A percentile compares a stretch with the other conserved stretches of the same genome.
phyloP scores from a whole-genome alignment of 2,797 vertebrate genomes.

The Dicrostonyx torquatus region DNA sequence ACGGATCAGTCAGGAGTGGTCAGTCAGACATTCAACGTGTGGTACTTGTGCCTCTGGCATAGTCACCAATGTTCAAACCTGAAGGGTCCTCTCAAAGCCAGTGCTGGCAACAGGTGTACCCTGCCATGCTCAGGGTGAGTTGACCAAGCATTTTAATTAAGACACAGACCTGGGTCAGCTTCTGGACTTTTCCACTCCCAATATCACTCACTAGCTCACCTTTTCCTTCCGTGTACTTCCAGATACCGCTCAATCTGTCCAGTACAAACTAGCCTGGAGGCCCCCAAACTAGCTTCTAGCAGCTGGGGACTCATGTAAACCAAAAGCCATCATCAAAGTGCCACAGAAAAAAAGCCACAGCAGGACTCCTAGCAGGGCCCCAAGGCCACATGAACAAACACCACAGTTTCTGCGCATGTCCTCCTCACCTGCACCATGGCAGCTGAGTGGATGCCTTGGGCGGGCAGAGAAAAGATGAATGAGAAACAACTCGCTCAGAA shows the following conservation, averaged over 20 bases:
- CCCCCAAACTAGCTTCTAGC: background rate
- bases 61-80: background rate
- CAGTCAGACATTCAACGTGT: background rate
- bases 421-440: background rate
- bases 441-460: background rate
- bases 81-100: slow-evolving; percentile 25
- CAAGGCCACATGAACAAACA: background rate
- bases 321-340: background rate
- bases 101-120: background rate
- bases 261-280: background rate
- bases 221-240: background rate
- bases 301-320: slow-evolving; percentile 41
- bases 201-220: background rate
- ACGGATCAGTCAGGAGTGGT: background rate
- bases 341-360: background rate
- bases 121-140: background rate
- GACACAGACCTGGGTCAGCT: background rate
- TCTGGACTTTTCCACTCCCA: background rate
- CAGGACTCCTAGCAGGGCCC: background rate
- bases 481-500: background rate
- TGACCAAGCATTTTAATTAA: background rate
- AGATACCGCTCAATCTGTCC: background rate
- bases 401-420: background rate
- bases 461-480: background rate
- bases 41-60: background rate